Percentiles rank a stretch among this genome's conserved stretches.
Evolutionary conservation across 2,888 invertebrate genomes (phyloP).

Genomic region (Operophtera brumata): DNA sequence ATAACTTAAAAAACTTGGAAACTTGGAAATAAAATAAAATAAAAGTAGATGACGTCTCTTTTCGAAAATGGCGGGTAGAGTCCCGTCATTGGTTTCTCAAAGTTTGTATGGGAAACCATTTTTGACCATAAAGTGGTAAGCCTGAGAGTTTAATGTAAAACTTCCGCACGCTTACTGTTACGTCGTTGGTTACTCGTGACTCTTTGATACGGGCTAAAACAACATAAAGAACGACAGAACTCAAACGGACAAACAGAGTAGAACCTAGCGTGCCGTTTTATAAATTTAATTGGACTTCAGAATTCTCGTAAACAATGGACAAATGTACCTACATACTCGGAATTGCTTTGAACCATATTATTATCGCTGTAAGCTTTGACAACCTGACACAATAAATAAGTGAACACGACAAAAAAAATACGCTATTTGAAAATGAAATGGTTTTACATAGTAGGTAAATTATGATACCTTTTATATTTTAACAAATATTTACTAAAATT

Average conservation of each 20-base stretch:
- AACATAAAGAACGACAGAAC: neutral
- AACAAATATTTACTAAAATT: too few species aligned
- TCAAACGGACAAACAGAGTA: neutral
- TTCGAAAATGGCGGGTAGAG: too few species aligned
- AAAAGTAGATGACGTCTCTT: too few species aligned
- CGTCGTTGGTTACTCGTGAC: too few species aligned
- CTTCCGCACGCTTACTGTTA: too few species aligned
- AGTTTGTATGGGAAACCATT: too few species aligned
- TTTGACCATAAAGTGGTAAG: too few species aligned
- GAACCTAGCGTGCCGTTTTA: neutral
- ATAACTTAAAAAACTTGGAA: too few species aligned
- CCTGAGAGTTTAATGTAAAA: too few species aligned
- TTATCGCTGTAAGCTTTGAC: neutral
- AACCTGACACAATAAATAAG: neutral
- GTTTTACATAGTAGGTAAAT: neutral
- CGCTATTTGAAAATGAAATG: neutral
- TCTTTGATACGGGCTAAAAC: neutral
- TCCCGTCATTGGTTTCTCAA: too few species aligned
- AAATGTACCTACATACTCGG: neutral
- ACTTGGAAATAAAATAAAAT: too few species aligned
- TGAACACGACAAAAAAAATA: neutral
- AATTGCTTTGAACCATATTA: neutral
- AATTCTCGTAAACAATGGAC: neutral
- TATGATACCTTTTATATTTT: too few species aligned
- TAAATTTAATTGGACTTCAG: neutral